Evolutionary conservation across 2,797 vertebrate genomes (phyloP).

Genomic region (Dallia pectoralis): DNA sequence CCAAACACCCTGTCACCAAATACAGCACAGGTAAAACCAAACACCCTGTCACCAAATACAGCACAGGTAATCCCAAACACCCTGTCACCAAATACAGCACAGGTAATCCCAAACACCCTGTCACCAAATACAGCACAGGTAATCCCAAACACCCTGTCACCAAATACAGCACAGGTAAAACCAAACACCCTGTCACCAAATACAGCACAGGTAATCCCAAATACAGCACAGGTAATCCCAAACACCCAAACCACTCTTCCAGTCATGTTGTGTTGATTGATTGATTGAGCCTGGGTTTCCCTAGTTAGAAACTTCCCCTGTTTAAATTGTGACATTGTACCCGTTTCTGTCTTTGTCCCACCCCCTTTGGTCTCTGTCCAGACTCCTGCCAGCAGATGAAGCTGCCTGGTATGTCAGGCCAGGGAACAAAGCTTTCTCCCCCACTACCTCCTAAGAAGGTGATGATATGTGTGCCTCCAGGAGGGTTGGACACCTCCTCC

Average conservation of each 20-base stretch:
- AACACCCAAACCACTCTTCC: background rate
- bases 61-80: conserved; percentile 71
- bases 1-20: conserved; percentile 85
- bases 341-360: background rate
- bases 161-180: conserved; percentile 92
- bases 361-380: conserved; percentile 49
- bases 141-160: conserved; percentile 83
- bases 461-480: conserved; percentile 95
- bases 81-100: conserved; percentile 93
- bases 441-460: conserved; percentile 99
- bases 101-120: conserved; percentile 73
- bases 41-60: background rate
- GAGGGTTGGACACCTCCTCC: conserved; percentile 81
- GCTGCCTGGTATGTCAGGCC: conserved; percentile 89
- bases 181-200: background rate
- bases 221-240: conserved; percentile 89
- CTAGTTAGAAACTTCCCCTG: background rate
- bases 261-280: background rate
- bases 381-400: conserved; percentile 94
- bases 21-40: conserved; percentile 88
- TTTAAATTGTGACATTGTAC: no score
- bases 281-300: no score
- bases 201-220: no score
- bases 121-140: no score
- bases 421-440: conserved; percentile 90